These are phyloP conservation scores for Flexamia atlantica DNA, from an alignment of 2,888 invertebrate genomes.

Conservation along the genomic window DNA sequence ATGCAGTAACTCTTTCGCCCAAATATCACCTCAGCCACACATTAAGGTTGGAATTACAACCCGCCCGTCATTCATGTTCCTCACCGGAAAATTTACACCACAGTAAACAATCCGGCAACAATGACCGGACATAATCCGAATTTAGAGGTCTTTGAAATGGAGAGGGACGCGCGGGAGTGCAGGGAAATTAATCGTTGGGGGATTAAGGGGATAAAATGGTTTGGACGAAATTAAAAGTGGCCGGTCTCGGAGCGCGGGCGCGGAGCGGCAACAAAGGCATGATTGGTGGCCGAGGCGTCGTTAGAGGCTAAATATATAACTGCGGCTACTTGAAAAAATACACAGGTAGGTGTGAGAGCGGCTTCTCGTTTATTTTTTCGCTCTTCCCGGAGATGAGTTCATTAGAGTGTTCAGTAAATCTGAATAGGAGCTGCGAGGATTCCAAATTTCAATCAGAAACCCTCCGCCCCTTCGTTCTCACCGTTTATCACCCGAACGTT, in stretches of 20 bases:
- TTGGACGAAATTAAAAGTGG: slow-evolving; percentile 42
- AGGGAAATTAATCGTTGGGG: slow-evolving; percentile 39
- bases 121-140: slow-evolving; percentile 39
- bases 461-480: not conserved
- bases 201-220: slow-evolving; percentile 8
- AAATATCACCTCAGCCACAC: not conserved
- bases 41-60: slow-evolving; percentile 1
- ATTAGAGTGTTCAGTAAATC: slow-evolving; percentile 53
- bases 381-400: slow-evolving; percentile 44
- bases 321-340: slow-evolving; percentile 54
- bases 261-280: slow-evolving; percentile 20
- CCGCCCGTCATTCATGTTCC: slow-evolving; percentile 4
- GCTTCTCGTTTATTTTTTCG: slow-evolving; percentile 44
- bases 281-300: slow-evolving; percentile 45
- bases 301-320: slow-evolving; percentile 53
- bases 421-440: slow-evolving; percentile 25
- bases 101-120: slow-evolving; percentile 16
- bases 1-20: not conserved
- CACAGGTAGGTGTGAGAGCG: slow-evolving; percentile 52
- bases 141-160: slow-evolving; percentile 37
- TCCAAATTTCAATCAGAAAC: slow-evolving; percentile 29
- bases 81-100: slow-evolving; percentile 23
- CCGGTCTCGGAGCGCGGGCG: not conserved
- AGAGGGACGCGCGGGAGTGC: slow-evolving; percentile 14
- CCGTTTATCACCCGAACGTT: slow-evolving; percentile 13